phyloP scores from a whole-genome alignment of 2,113 vertebrate genomes.

The Arvicanthis niloticus region DNA sequence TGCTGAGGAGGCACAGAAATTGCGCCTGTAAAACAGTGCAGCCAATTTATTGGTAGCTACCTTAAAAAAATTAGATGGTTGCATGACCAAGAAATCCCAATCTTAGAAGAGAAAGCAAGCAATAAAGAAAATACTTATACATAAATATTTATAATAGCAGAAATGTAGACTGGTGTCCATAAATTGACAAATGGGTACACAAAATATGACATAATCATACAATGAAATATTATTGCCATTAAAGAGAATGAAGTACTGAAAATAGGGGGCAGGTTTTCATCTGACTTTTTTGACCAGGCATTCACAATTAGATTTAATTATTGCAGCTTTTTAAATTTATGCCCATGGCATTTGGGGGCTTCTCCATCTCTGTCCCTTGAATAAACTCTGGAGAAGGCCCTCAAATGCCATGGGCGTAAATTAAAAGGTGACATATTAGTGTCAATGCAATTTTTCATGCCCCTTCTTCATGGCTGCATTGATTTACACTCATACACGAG shows the following conservation, averaged over 20 bases:
- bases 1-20: background rate
- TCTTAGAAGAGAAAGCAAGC: background rate
- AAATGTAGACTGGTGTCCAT: background rate
- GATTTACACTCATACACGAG: background rate
- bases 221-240: background rate
- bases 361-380: background rate
- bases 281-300: background rate
- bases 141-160: background rate
- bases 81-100: background rate
- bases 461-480: background rate
- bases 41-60: background rate
- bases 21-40: background rate
- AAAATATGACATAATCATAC: background rate
- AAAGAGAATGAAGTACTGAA: background rate
- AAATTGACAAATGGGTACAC: background rate
- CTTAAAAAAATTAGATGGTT: background rate
- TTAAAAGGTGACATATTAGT: background rate
- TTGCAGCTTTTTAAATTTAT: background rate
- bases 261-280: background rate
- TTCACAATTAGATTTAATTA: background rate
- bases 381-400: background rate
- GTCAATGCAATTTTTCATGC: background rate
- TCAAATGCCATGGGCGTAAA: background rate
- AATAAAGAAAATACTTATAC: background rate
- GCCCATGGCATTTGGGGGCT: background rate